Base-by-base conservation (phyloP, 2,888 invertebrate species). In the Dasypolia templi region DNA sequence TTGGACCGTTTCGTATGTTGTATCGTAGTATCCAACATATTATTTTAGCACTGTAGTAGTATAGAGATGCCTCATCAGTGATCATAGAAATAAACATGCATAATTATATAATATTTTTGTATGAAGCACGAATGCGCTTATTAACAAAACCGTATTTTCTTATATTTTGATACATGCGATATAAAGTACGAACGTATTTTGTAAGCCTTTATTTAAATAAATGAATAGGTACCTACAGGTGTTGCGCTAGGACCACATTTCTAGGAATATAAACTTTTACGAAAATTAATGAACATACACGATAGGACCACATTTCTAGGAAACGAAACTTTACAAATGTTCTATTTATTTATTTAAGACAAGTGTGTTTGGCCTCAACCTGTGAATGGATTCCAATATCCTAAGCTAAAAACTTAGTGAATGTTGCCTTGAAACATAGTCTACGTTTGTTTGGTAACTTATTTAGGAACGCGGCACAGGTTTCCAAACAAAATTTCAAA, bases 401-500 rank as follows among this genome's bases (percentile, higher is more conserved):
- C 42, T 62, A 49, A 46, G 32, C 44, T 35, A 53, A 82, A 77
- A 83, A 77, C 56, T 75, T 69, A 53, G 46, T 42, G 59, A 68
- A 79, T 58, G 17, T 76, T 75, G 32, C 17, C 56, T 70, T 59
- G 26, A 58, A 64, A 63, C 70, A n/a, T n/a, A n/a, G n/a, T n/a
- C n/a, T 58, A 65, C 68, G 79, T 84, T 82, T 77, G 82, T 82
- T 84, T 55, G 3, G 26, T 55, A 84, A 84, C 76, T 84, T 74
- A 84, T 84, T 84, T 84, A 44, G 55, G 62, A 63, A 76, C 46
- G 67, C 66, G 72, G 79, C 82, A 79, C 81, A 82, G 82, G 77
- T 84, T 79, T 56, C 42, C 12, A 42, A 59, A 72, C 61, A 35
- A 72, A 72, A 39, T 77, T 70, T 53, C 5, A n/a, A 49, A 72